phyloP scores from a whole-genome alignment of 2,888 invertebrate species.

The Hyppa rectilinea region DNA sequence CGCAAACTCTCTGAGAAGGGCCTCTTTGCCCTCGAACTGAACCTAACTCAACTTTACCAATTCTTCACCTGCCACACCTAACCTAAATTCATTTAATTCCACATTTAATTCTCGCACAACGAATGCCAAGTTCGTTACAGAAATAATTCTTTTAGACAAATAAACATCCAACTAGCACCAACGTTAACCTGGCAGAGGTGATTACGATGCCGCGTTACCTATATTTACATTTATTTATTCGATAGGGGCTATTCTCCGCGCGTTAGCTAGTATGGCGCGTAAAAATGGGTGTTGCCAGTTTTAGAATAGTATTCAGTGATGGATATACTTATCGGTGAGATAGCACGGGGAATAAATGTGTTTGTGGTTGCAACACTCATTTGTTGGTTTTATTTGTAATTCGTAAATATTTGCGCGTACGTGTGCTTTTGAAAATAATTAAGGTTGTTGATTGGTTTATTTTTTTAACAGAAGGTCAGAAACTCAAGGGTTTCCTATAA shows the following conservation, averaged over 20 bases:
- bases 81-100: slow-evolving; percentile 50
- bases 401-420: slow-evolving; percentile 47
- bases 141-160: slow-evolving; percentile 69
- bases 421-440: slow-evolving; percentile 53
- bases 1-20: neutral
- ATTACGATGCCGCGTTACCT: slow-evolving; percentile 71
- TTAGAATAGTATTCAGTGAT: slow-evolving; percentile 70
- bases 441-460: slow-evolving; percentile 28
- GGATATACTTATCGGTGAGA: slow-evolving; percentile 62
- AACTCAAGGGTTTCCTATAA: slow-evolving; percentile 1
- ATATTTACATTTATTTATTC: slow-evolving; percentile 80
- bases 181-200: slow-evolving; percentile 61
- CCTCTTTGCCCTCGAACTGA: neutral
- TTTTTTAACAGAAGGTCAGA: slow-evolving; percentile 30
- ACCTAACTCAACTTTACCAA: neutral
- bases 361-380: slow-evolving; percentile 55
- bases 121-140: slow-evolving; percentile 72
- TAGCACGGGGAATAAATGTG: slow-evolving; percentile 56
- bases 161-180: slow-evolving; percentile 53
- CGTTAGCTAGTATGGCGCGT: slow-evolving; percentile 65
- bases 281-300: slow-evolving; percentile 69
- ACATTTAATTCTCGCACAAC: slow-evolving; percentile 49
- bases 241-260: slow-evolving; percentile 65
- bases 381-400: slow-evolving; percentile 51
- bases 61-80: slow-evolving; percentile 31